Evolutionary conservation across 1,140 invertebrate genomes (phyloP).

Genomic region (Melitaea cinxia): DNA sequence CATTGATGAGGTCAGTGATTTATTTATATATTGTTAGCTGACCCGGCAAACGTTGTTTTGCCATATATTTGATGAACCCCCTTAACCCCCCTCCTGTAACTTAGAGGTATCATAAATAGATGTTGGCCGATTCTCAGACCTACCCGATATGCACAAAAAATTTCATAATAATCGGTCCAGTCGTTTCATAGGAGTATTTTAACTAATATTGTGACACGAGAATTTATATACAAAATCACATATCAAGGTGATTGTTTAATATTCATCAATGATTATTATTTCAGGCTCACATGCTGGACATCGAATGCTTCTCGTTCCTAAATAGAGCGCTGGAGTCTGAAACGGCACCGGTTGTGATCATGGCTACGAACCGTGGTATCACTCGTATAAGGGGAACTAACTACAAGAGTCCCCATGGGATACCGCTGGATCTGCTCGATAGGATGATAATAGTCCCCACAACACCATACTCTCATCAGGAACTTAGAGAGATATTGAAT

Average conservation of each 20-base stretch:
- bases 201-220: too few species aligned
- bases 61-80: neutral
- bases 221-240: too few species aligned
- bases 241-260: neutral
- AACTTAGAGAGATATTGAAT: conserved; percentile 95
- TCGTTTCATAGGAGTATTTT: too few species aligned
- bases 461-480: conserved; percentile 92
- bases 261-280: neutral
- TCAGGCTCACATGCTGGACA: conserved; percentile 98
- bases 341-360: conserved; percentile 98
- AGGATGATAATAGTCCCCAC: conserved; percentile 98
- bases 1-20: conserved; percentile 88
- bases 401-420: conserved; percentile 96
- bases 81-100: neutral
- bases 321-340: conserved; percentile 98
- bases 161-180: too few species aligned
- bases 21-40: too few species aligned
- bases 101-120: too few species aligned
- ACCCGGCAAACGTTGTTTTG: neutral
- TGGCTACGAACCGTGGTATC: conserved; percentile 99
- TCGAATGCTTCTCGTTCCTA: conserved; percentile 99
- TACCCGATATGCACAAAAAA: too few species aligned
- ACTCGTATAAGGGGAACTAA: conserved; percentile 97
- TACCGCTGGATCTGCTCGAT: conserved; percentile 98
- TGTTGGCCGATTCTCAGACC: too few species aligned